phyloP scores from a whole-genome alignment of 1,140 invertebrate genomes.

The Macrobrachium nipponense region DNA sequence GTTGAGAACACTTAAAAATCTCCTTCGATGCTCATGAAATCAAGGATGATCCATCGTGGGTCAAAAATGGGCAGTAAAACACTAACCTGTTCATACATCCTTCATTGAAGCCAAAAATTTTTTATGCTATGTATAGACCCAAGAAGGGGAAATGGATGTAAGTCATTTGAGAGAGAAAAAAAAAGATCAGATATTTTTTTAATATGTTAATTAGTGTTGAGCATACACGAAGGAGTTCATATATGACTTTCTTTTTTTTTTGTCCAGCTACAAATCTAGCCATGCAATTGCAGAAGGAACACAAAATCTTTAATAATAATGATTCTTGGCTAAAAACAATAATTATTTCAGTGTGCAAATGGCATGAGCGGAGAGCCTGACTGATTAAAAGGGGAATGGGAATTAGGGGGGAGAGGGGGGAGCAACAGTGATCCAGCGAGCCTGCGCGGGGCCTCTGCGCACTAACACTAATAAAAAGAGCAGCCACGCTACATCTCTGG shows the following conservation, averaged over 20 bases:
- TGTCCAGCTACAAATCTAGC: conserved; percentile 27
- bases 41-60: not conserved
- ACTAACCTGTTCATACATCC: conserved; percentile 3
- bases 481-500: not conserved
- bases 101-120: conserved; percentile 6
- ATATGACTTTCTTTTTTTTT: not conserved
- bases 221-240: conserved; percentile 43
- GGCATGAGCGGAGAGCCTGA: conserved; percentile 60
- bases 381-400: conserved; percentile 17
- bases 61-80: not conserved
- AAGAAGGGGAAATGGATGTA: too few relatives aligned
- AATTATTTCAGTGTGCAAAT: conserved; percentile 60
- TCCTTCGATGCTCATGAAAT: conserved; percentile 43
- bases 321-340: conserved; percentile 1
- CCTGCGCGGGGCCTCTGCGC: conserved; percentile 2
- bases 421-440: not conserved
- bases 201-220: conserved; percentile 8
- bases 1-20: conserved; percentile 28
- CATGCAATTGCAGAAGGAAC: conserved; percentile 60
- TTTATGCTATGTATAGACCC: not conserved
- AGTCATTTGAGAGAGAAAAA: too few relatives aligned
- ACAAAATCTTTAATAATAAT: conserved; percentile 31
- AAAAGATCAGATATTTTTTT: too few relatives aligned
- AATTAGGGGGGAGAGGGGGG: conserved; percentile 10
- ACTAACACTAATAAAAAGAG: not conserved